These are phyloP conservation scores for Elephantulus edwardii DNA, from an alignment of 2,113 vertebrate species.

Conservation along the genomic window DNA sequence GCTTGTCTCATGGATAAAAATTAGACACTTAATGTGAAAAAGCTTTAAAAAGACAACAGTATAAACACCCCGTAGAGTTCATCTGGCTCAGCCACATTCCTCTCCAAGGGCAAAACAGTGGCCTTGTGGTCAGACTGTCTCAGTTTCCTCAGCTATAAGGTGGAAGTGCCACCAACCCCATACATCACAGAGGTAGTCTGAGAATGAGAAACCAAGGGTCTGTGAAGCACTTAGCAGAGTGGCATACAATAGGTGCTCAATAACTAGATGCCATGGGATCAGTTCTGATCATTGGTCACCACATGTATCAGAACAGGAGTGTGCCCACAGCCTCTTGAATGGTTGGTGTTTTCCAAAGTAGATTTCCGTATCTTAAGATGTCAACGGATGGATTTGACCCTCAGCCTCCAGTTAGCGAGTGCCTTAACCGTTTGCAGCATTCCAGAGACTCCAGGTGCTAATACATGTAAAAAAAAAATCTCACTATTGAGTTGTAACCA, in stretches of 20 bases:
- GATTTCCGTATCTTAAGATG: background rate
- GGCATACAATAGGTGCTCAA: background rate
- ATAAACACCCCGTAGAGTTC: background rate
- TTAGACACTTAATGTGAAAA: slow-evolving; percentile 41
- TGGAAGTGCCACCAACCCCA: background rate
- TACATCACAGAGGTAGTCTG: background rate
- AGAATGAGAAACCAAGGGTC: background rate
- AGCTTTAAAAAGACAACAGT: slow-evolving; percentile 35
- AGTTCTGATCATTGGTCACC: background rate
- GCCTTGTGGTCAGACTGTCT: background rate
- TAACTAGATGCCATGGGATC: background rate
- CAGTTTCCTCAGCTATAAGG: background rate
- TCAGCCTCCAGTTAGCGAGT: background rate
- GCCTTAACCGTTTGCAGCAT: background rate
- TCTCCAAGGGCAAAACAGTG: background rate
- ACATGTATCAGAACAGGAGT: background rate
- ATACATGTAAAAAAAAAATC: background rate
- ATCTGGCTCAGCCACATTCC: background rate
- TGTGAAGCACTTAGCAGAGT: background rate
- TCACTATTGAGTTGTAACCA: too few relatives aligned
- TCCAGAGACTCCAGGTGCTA: background rate
- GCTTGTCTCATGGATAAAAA: slow-evolving; percentile 51
- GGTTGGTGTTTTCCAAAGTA: background rate
- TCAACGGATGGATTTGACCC: background rate
- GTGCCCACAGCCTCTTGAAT: background rate